phyloP scores from a whole-genome alignment of 2,888 invertebrate genomes.

The Cheilosia impressa region DNA sequence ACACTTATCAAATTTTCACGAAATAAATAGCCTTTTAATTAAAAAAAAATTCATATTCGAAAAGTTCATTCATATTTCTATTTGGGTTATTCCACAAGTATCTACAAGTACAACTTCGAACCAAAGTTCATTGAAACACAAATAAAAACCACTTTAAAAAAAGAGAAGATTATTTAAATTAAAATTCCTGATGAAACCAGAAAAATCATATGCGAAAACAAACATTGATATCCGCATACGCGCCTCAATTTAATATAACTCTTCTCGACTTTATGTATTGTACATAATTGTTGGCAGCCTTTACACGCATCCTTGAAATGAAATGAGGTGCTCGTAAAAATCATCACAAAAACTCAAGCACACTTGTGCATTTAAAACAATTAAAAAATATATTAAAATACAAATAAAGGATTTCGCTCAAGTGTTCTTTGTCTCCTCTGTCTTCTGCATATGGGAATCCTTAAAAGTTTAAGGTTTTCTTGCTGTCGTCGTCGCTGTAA shows the following conservation, averaged over 20 bases:
- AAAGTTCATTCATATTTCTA: too few relatives aligned
- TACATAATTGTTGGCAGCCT: slow-evolving; percentile 14
- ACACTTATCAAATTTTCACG: too few relatives aligned
- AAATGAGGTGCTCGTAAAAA: slow-evolving; percentile 25
- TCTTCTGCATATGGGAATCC: not conserved
- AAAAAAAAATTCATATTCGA: too few relatives aligned
- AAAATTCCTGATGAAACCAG: not conserved
- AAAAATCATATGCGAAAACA: not conserved
- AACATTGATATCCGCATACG: not conserved
- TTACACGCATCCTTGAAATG: slow-evolving; percentile 37
- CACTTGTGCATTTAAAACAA: slow-evolving; percentile 19
- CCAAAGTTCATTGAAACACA: too few relatives aligned
- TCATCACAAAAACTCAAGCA: slow-evolving; percentile 13
- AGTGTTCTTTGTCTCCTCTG: slow-evolving; percentile 13
- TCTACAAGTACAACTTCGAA: too few relatives aligned
- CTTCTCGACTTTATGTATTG: slow-evolving; percentile 4
- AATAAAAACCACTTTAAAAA: not conserved
- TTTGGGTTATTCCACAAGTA: too few relatives aligned
- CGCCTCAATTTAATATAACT: slow-evolving; percentile 20
- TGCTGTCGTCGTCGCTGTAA: slow-evolving; percentile 35
- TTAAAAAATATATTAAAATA: slow-evolving; percentile 19
- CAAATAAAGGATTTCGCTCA: slow-evolving; percentile 26
- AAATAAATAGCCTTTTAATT: too few relatives aligned
- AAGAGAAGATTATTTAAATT: not conserved
- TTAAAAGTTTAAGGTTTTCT: slow-evolving; percentile 49